Base-by-base conservation (phyloP, 2,888 invertebrate species). In the Isotomurus palustris region DNA sequence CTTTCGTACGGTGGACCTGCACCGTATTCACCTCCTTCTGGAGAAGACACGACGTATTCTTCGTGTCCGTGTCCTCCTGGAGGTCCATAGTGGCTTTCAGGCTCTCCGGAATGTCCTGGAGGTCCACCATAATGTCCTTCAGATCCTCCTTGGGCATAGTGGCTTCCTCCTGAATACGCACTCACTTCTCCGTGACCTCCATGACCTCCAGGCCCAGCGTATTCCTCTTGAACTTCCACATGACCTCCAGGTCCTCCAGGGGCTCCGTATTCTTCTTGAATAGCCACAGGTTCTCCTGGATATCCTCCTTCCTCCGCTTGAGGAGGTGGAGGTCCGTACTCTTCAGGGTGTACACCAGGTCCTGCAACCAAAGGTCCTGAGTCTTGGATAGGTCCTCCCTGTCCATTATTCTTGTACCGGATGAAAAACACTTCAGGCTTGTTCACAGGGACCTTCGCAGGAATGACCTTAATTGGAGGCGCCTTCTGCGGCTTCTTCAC, bases 391-490 rank as follows among this genome's bases (percentile, higher is more conserved):
- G 22, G 43, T 3, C 21, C 22, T 17, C 24, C 22, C 10, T 27
- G 28, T 12, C 35, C 35, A 12, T 49, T 49, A 24, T 44, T 22
- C 21, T 49, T 27, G n/a, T 49, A 49, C 12, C 49, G 32, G 8
- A 49, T 49, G 49, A 49, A 49, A n/a, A 21, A 49, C 17, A 49
- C 49, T 32, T 49, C 49, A n/a, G 49, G 49, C 35, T 49, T 49
- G 49, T 35, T 25, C 3, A 47, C 28, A 5, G 21, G 43, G 43
- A 43, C 43, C 14, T 43, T 43, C 10, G 43, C 27, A 47, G 47
- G 49, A 21, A 49, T 49, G 2, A 49, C 22, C 21, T 32, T 49
- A 35, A 49, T 17, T 27, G 49, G 49, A 17, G 49, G 49, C 12
- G 49, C 32, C n/a, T 28, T 28, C 35, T 29, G 35, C 2, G 49